Evolutionary conservation across 2,888 invertebrate genomes (phyloP).

Genomic region (Arrhopalites spinosus): DNA sequence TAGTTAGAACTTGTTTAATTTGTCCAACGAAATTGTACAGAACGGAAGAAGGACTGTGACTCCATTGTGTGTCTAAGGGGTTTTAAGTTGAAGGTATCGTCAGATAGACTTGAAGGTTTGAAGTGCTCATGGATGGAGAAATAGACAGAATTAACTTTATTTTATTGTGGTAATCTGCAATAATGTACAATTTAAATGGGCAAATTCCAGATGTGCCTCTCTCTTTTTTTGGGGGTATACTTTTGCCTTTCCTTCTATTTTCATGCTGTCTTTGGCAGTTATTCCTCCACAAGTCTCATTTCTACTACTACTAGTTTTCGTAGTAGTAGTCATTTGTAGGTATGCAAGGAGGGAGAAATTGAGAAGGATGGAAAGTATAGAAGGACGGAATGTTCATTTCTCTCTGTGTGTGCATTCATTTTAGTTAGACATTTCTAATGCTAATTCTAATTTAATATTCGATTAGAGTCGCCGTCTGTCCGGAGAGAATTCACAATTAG

Average conservation of each 20-base stretch:
- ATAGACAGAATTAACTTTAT: conserved; percentile 34
- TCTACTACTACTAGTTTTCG: neutral
- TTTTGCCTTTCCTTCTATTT: neutral
- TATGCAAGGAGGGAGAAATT: conserved; percentile 6
- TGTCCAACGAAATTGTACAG: conserved; percentile 1
- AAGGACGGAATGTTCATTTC: neutral
- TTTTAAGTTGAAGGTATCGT: neutral
- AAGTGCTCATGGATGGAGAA: conserved; percentile 1
- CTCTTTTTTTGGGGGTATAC: neutral
- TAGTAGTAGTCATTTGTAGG: neutral
- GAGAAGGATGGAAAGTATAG: conserved; percentile 1
- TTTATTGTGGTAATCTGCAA: conserved; percentile 39
- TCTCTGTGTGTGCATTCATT: conserved; percentile 16
- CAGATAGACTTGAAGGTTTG: neutral
- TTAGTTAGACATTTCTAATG: conserved; percentile 32
- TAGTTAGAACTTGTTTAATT: conserved; percentile 16
- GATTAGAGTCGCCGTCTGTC: conserved; percentile 29
- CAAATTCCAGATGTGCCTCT: conserved; percentile 30
- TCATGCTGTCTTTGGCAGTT: neutral
- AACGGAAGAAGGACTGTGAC: too few species aligned
- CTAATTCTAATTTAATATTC: conserved; percentile 37
- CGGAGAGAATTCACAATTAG: conserved; percentile 11
- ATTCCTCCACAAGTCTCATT: neutral
- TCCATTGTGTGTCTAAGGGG: neutral
- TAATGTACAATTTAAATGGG: conserved; percentile 37